Base-by-base conservation (phyloP, 2,888 invertebrate species). In the Mythimna pallens region DNA sequence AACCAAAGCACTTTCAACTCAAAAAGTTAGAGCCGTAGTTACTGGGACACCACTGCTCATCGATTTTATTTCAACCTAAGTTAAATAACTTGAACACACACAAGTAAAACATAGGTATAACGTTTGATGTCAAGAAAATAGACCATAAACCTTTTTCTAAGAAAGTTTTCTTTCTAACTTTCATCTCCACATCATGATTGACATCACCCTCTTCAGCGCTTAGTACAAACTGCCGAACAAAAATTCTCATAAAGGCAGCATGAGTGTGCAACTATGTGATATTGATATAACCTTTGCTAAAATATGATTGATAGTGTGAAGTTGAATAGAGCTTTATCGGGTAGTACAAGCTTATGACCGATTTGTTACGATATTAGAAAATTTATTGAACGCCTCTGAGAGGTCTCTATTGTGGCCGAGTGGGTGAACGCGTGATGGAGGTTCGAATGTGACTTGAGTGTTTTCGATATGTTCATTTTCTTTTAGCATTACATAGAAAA, bases 301-400 rank as follows among this genome's bases (percentile, higher is more conserved):
- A 94, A 93, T 93, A 95, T 95, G 96, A 96, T 96, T 94, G 95
- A 96, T 96, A 95, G 95, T 95, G 91, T 87, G 83, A 86, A 80
- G 83, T 85, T 92, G 92, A 94, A 94, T 92, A 88, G 92, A 90
- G 90, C 88, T 91, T 92, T 94, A 94, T 93, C 92, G 86, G 86
- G 88, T 89, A 89, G 89, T 90, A 89, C 86, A 84, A 86, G 90
- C 88, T 91, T 90, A 90, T 89, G 91, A 91, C 87, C 92, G 91
- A 94, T 94, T 94, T 94, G 93, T 92, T 90, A 89, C 90, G 90
- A 92, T 92, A 92, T 93, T 91, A 88, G 88, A 89, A 89, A 88
- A 90, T 89, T 90, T 89, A 84, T 86, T 76, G 86, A 84, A 80
- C 66, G 78, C 78, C 59, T 78, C 61, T 57, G 34, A 70, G 75